Base-by-base conservation (phyloP, 2,888 invertebrate genomes). In the Campaea margaritaria region DNA sequence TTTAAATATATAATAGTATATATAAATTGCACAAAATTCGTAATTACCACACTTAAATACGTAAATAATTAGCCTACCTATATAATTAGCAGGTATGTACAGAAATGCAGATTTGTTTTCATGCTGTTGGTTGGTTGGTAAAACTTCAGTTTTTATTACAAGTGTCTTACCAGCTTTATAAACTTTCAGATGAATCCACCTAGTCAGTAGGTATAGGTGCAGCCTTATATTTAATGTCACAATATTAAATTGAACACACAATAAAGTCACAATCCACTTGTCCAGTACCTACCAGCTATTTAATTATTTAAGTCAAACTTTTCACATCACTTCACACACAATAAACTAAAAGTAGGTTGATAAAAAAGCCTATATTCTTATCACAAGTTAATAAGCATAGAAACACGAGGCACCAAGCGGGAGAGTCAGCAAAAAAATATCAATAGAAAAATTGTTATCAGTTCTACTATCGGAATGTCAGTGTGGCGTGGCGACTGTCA, bases 401-500 rank as follows among this genome's bases (percentile, higher is more conserved):
- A 72, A 74, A 72, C 83, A 86, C 83, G 78, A 76, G 67, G 64
- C 76, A 75, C 75, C 53, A 56, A 62, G 72, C 65, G 76, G 42
- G 73, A 76, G 72, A 79, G 86, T 85, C 83, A 86, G 82, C 81
- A 88, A 86, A 89, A 86, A 83, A 85, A 80, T 75, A 87, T 86
- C 84, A 86, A 87, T 88, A 86, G 82, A 85, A 83, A 72, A 82
- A 84, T 85, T 86, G 83, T 89, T 91, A 90, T 91, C 88, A 88
- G 87, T 85, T 78, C 83, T 87, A 81, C 85, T 90, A 90, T 91
- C 87, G 89, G 87, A 90, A 90, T 91, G 91, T 90, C 91, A 91
- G 86, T 90, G 87, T 90, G 89, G 91, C 89, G 91, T 90, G 91
- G 90, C 86, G 91, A 90, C 90, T 91, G 92, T 92, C 92, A 92